Conservation (phyloP, 64 coral and sea anemone species). For the Dendronephthya gigantea region DNA sequence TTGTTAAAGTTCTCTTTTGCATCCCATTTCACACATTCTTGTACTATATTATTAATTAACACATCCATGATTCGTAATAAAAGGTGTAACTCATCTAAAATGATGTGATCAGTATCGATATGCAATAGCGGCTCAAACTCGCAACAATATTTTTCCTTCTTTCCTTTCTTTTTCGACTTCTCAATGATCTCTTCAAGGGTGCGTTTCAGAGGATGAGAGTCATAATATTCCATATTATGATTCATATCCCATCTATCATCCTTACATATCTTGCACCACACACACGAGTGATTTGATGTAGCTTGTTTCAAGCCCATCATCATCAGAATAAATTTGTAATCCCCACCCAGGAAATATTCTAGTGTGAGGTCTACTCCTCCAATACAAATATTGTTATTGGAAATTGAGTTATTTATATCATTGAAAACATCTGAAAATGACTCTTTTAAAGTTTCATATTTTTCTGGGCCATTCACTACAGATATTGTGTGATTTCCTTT, state of each 20-base stretch:
- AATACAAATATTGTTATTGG: background rate
- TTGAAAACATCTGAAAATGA: background rate
- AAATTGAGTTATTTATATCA: background rate
- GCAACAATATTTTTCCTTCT: background rate
- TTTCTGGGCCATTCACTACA: background rate
- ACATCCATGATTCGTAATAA: constrained; percentile 9
- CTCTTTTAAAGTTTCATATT: background rate
- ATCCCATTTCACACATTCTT: constrained; percentile 7
- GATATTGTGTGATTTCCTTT: background rate
- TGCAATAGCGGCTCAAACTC: constrained; percentile 4
- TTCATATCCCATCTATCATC: constrained; percentile 18
- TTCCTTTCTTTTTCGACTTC: background rate
- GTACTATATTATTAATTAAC: constrained; percentile 20
- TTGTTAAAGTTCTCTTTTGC: background rate
- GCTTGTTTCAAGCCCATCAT: constrained; percentile 20
- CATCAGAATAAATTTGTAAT: constrained; percentile 26
- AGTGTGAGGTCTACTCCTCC: background rate
- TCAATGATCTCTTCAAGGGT: constrained; percentile 1
- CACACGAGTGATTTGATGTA: constrained; percentile 23
- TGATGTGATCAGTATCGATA: background rate
- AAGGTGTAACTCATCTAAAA: constrained; percentile 26
- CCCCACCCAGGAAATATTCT: constrained; percentile 31
- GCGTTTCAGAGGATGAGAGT: too few species aligned
- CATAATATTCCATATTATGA: background rate
- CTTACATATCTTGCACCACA: constrained; percentile 18